Conservation (phyloP, 2,888 invertebrate species). For the Agrilus mali region DNA sequence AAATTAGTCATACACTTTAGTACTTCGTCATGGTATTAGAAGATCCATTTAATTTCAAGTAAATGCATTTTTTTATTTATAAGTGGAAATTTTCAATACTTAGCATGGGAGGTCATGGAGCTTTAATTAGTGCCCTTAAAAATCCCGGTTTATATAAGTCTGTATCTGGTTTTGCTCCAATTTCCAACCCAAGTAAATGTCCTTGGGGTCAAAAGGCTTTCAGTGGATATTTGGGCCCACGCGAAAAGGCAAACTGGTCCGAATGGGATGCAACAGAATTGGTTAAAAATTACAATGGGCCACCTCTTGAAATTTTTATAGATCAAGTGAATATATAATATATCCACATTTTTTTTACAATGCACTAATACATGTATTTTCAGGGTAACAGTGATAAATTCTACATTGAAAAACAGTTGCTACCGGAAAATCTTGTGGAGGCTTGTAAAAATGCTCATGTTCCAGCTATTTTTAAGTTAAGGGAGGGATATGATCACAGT, state of each 20-base stretch:
- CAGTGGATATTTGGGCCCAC: conserved; percentile 62
- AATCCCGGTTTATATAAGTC: conserved; percentile 80
- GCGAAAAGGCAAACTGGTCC: conserved; percentile 53
- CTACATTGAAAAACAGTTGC: conserved; percentile 57
- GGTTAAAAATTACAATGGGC: conserved; percentile 70
- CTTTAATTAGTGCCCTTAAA: conserved; percentile 76
- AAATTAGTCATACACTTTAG: too few species aligned
- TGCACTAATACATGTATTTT: conserved; percentile 13
- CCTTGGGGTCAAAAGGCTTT: conserved; percentile 86
- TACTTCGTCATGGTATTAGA: too few species aligned
- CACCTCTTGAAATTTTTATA: conserved; percentile 69
- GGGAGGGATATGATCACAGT: conserved; percentile 88
- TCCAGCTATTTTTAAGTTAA: conserved; percentile 54
- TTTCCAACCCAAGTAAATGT: conserved; percentile 73
- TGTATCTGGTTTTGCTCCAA: conserved; percentile 92
- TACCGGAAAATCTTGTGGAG: conserved; percentile 70
- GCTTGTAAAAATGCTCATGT: conserved; percentile 59
- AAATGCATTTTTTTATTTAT: conserved; percentile 2
- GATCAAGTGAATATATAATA: conserved; percentile 58
- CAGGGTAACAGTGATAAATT: conserved; percentile 79
- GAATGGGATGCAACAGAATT: conserved; percentile 85
- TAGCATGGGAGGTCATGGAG: conserved; percentile 99
- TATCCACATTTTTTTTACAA: not conserved
- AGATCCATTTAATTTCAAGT: too few species aligned
- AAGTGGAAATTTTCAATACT: conserved; percentile 20